These are phyloP conservation scores for Drosophila leontia DNA, from an alignment of 1,140 invertebrate species.

Conservation along the genomic window DNA sequence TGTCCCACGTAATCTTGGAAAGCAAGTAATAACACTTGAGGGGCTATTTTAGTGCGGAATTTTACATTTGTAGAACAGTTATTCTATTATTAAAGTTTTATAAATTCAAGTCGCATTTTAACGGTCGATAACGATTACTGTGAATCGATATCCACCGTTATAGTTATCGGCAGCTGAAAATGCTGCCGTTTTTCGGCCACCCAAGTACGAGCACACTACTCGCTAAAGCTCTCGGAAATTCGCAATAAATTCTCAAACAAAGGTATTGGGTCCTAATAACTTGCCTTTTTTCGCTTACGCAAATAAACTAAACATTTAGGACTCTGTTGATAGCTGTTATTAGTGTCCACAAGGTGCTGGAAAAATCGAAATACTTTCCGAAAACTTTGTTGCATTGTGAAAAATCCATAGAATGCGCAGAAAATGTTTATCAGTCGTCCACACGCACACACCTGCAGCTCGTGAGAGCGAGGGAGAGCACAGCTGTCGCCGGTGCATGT, in stretches of 20 bases:
- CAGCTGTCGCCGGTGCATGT: slow-evolving; percentile 42
- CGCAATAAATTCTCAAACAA: slow-evolving; percentile 41
- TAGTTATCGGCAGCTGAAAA: neutral
- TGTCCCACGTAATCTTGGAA: slow-evolving; percentile 6
- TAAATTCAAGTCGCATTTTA: neutral
- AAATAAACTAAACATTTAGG: neutral
- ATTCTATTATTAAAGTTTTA: neutral
- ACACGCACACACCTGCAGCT: slow-evolving; percentile 17
- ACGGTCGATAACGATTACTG: slow-evolving; percentile 3
- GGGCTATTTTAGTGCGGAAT: neutral
- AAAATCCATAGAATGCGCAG: slow-evolving; percentile 49
- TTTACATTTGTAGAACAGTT: too few relatives aligned
- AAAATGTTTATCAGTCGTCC: slow-evolving; percentile 42
- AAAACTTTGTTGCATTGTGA: slow-evolving; percentile 28
- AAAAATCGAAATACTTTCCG: neutral
- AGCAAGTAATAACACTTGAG: slow-evolving; percentile 1
- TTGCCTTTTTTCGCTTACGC: too few relatives aligned
- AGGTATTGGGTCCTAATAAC: neutral
- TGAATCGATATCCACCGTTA: neutral
- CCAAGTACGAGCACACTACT: slow-evolving; percentile 10
- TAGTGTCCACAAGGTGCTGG: neutral
- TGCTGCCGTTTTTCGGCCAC: neutral
- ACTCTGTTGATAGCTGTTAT: neutral
- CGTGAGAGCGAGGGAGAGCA: slow-evolving; percentile 10
- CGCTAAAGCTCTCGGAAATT: slow-evolving; percentile 26